phyloP scores from a whole-genome alignment of 2,113 vertebrate species.

The Sclerurus mexicanus region DNA sequence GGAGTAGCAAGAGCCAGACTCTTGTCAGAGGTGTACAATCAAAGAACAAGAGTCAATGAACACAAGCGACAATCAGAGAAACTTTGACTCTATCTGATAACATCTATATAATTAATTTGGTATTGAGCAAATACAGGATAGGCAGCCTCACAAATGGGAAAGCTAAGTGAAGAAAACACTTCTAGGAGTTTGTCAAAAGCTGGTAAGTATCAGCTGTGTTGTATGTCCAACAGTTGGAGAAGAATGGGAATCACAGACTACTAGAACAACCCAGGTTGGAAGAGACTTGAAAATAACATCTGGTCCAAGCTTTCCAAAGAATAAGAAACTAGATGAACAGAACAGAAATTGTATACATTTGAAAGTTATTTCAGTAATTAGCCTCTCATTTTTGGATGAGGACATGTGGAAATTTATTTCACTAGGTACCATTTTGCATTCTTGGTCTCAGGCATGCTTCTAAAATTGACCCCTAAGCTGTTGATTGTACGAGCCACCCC shows the following conservation, averaged over 20 bases:
- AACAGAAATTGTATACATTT: neutral
- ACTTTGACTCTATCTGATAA: neutral
- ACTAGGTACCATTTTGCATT: neutral
- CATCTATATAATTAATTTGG: neutral
- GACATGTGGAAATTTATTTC: neutral
- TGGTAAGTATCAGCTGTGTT: neutral
- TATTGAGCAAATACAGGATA: neutral
- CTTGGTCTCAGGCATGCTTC: neutral
- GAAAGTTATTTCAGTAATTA: neutral
- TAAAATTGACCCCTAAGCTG: neutral
- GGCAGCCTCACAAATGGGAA: neutral
- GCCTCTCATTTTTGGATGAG: neutral
- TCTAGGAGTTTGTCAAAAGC: neutral
- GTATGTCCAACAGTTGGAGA: neutral
- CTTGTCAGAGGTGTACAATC: neutral
- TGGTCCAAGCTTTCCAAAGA: fast-evolving
- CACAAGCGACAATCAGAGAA: neutral
- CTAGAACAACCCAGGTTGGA: neutral
- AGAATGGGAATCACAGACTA: neutral
- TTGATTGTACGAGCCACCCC: neutral
- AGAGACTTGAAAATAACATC: neutral
- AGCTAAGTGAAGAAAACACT: neutral
- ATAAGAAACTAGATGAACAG: neutral
- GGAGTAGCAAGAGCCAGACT: neutral
- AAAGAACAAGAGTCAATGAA: neutral